Base-by-base conservation (phyloP, 1,140 invertebrate species). In the Ericerus pela region DNA sequence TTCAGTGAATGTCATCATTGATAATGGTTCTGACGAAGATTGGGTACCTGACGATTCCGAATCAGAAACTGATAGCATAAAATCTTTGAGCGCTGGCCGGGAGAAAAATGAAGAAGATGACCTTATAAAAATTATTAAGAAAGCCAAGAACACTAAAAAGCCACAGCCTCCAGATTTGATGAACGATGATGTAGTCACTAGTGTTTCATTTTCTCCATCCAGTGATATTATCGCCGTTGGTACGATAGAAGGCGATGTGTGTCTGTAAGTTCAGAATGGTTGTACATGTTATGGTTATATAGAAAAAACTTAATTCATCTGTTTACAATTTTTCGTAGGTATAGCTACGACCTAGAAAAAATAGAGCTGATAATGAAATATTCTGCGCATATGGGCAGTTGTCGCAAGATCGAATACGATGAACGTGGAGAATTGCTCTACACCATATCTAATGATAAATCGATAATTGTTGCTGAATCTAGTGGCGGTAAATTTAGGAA, bases 371-470 rank as follows among this genome's bases (percentile, higher is more conserved):
- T 3, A 24, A 24, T 47, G 16, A 47, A 47, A 16, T 47, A 47
- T 22, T 24, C 41, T 3, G 41, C 41, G 22, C 41, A 47, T 24
- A 5, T 47, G 41, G 41, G 41, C 16, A 47, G 14, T 14, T 47
- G 41, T 22, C 8, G 53, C 12, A 26, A 36, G 10, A 37, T 54
- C 33, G 22, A 37, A 33, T 54, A 20, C 31, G 22, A 22, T 36
- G 33, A 54, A 11, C 6, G 27, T n/a, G 31, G 53, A 6, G 26
- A 54, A 29, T 14, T 20, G n/a, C 5, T 54, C 22, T 54, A 37
- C 22, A 27, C 37, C 18, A 27, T 37, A 8, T 54, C 37, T 29
- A 33, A 54, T 37, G 26, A 24, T 37, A 54, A 38, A 37, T 54
- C 24, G 16, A 12, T 54, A 11, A 37, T 36, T 10, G 3, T 38